Evolutionary conservation across 2,113 vertebrate genomes (phyloP), one percentile per base, ranked within the genome.

Genomic region (Ammodytes dubius): DNA sequence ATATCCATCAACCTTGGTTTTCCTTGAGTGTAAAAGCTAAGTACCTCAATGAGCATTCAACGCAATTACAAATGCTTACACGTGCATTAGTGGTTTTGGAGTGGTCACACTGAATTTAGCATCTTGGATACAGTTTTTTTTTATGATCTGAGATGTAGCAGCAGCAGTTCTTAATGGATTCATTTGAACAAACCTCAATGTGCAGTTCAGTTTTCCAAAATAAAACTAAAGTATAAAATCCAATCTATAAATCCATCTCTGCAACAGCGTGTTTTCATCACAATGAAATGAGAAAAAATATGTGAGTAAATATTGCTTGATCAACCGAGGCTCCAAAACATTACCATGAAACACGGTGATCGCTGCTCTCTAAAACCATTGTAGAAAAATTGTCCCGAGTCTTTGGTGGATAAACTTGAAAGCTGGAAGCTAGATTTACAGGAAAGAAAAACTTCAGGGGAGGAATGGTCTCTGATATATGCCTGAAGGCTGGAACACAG

Each of bases 11-110:
- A 71, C 78, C 53, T 74, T 83, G 77, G 35, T 76, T 87, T 69
- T 83, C 60, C 72, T 84, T 80, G 43, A 88, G 88, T 70, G 78
- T 81, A 83, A 89, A 86, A 52, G 59, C 77, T 70, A 74, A 87
- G 87, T 81, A 87, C 68, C 81, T 89, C 82, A 75, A 54, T 40
- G 83, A 83, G 87, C 75, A 75, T 40, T 78, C 74, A 86, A 92
- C 76, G 61, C 68, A 83, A 79, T 87, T 77, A 83, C 74, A 56
- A 27, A 40, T 47, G 69, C 46, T 54, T 43, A 45, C 61, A 72
- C 0, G 70, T 79, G 84, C 85, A 90, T 90, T 91, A 83, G 91
- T 75, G 90, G 90, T 89, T 89, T 89, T 65, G 66, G 74, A 90
- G 88, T 87, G 79, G 83, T 72, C 37, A 71, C 45, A 7, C 60